Conservation (phyloP, 2,888 invertebrate species). For the Limnephilus marmoratus region DNA sequence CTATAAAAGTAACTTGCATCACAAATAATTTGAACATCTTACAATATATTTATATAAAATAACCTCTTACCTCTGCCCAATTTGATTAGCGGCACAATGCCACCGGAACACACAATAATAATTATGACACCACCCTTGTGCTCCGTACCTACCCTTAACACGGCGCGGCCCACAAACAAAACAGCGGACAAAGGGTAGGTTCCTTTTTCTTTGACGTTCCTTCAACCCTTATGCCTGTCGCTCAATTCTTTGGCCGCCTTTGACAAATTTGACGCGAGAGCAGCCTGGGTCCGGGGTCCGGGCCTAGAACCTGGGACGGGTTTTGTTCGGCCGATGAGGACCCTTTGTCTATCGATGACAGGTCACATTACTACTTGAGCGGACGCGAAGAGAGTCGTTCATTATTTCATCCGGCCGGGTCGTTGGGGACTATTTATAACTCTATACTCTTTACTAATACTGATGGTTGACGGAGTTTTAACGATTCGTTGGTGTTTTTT, state of each 20-base stretch:
- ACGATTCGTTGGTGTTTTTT: too few relatives aligned
- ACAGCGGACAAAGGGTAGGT: slow-evolving; percentile 25
- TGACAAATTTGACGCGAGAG: slow-evolving; percentile 58
- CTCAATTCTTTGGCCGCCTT: slow-evolving; percentile 59
- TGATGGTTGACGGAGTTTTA: too few relatives aligned
- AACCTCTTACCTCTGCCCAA: slow-evolving; percentile 11
- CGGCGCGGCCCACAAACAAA: slow-evolving; percentile 7
- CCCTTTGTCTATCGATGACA: slow-evolving; percentile 46
- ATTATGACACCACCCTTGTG: slow-evolving; percentile 46
- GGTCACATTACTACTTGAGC: slow-evolving; percentile 48
- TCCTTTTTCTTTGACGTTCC: slow-evolving; percentile 60
- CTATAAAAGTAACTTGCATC: background rate
- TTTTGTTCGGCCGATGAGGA: slow-evolving; percentile 11
- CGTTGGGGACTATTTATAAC: background rate
- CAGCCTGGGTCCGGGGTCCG: slow-evolving; percentile 20
- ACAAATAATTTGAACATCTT: background rate
- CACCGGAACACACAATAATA: slow-evolving; percentile 28
- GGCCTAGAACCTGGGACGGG: background rate
- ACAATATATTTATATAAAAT: background rate
- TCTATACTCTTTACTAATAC: background rate
- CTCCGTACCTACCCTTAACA: slow-evolving; percentile 13
- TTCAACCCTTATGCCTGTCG: slow-evolving; percentile 56
- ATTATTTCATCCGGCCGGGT: slow-evolving; percentile 10
- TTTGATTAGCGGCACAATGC: slow-evolving; percentile 47
- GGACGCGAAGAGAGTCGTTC: slow-evolving; percentile 17